Percentiles rank a stretch among this genome's conserved stretches.
Evolutionary conservation across 2,888 invertebrate genomes (phyloP).

Genomic region (Eupithecia exiguata): DNA sequence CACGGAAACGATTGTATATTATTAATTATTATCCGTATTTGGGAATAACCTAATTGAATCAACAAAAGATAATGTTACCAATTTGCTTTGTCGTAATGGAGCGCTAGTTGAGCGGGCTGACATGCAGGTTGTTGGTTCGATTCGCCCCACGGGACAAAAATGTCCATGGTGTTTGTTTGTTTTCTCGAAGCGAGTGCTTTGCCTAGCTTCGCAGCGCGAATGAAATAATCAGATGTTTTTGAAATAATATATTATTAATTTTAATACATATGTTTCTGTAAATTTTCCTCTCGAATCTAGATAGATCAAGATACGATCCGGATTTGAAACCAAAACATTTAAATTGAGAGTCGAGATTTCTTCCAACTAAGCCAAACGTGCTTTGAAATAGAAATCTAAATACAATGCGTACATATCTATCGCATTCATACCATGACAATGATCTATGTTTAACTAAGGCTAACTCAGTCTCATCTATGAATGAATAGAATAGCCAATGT

Average conservation of each 20-base stretch:
- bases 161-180: neutral
- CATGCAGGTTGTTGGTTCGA: neutral
- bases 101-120: neutral
- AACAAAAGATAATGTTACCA: slow-evolving; percentile 2
- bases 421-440: neutral
- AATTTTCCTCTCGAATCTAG: too few species aligned
- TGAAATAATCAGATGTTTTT: too few species aligned
- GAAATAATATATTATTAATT: too few species aligned
- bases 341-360: neutral
- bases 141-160: neutral
- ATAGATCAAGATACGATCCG: neutral
- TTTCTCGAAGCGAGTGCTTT: neutral
- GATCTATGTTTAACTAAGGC: neutral
- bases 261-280: too few species aligned
- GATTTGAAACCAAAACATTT: neutral
- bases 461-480: neutral
- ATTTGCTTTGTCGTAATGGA: neutral
- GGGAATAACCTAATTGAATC: neutral
- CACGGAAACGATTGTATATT: neutral
- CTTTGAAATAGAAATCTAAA: neutral
- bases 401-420: neutral
- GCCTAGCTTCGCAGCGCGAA: neutral
- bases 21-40: neutral
- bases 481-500: too few species aligned
- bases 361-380: neutral